phyloP scores from a whole-genome alignment of 2,888 invertebrate species.

The Tetranychus truncatus region DNA sequence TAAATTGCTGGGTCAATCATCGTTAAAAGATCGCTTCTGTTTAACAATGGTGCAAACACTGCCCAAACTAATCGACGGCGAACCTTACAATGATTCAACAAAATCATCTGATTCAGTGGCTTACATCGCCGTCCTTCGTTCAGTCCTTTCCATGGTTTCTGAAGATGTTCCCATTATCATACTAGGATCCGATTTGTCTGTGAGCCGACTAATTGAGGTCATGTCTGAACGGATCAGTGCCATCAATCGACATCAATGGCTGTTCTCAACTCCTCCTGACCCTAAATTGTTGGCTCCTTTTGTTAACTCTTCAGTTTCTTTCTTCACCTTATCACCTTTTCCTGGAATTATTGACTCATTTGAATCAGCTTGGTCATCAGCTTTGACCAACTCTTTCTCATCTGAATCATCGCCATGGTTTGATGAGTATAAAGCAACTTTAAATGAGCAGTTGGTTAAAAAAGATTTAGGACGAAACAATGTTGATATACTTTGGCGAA shows the following conservation, averaged over 20 bases:
- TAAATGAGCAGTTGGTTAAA: neutral
- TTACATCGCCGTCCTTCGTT: neutral
- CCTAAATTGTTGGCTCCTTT: neutral
- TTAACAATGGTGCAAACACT: neutral
- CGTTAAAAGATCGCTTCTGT: neutral
- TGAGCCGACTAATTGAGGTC: neutral
- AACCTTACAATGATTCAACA: slow-evolving; percentile 11
- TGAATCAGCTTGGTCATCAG: slow-evolving; percentile 3
- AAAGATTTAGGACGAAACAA: neutral
- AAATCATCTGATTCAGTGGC: neutral
- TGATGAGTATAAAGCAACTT: neutral
- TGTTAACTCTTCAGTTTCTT: neutral
- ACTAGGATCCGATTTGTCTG: neutral
- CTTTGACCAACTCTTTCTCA: neutral
- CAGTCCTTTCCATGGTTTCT: neutral
- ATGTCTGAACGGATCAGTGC: neutral
- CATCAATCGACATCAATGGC: neutral
- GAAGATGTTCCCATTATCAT: slow-evolving; percentile 10
- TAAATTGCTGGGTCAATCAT: slow-evolving; percentile 7
- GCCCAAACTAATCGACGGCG: neutral
- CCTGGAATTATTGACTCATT: slow-evolving; percentile 3
- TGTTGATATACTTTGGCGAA: slow-evolving; percentile 23
- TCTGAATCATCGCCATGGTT: neutral
- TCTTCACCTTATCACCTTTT: neutral
- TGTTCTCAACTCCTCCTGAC: slow-evolving; percentile 5